A percentile compares a stretch with the other conserved stretches of the same genome.
Conservation (phyloP, 1,140 invertebrate genomes). For the Pectinophora gossypiella region DNA sequence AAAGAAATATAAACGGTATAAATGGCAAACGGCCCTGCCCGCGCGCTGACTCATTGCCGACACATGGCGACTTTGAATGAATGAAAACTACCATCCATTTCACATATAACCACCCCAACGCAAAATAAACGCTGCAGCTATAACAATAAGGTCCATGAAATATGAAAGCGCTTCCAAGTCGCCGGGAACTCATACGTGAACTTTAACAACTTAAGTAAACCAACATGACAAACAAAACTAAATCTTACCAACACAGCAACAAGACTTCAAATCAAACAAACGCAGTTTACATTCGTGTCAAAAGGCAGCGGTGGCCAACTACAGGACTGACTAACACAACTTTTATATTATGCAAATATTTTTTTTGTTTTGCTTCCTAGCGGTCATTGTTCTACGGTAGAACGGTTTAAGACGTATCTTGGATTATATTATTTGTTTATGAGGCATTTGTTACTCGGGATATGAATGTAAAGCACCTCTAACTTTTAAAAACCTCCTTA, state of each 20-base stretch:
- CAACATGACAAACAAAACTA: not conserved
- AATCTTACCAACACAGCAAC: not conserved
- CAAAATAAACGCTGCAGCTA: not conserved
- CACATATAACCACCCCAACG: not conserved
- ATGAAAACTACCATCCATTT: not conserved
- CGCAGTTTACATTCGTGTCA: no score
- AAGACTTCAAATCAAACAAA: no score
- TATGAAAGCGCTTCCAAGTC: not conserved
- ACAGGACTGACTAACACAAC: not conserved
- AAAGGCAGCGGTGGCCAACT: not conserved
- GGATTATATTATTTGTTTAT: not conserved
- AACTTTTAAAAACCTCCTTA: no score
- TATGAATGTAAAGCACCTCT: no score
- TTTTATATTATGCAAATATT: not conserved
- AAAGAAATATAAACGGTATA: not conserved
- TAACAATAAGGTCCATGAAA: not conserved
- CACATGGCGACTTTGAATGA: conserved; percentile 2
- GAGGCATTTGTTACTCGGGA: not conserved
- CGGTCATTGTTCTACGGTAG: not conserved
- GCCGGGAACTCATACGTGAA: not conserved
- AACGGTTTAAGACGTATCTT: not conserved
- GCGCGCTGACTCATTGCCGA: not conserved
- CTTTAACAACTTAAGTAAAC: no score
- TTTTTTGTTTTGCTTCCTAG: not conserved
- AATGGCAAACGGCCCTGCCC: not conserved